Percentiles rank a stretch among this genome's conserved stretches.
Conservation (phyloP, 2,888 invertebrate species). For the Thalpophila matura region DNA sequence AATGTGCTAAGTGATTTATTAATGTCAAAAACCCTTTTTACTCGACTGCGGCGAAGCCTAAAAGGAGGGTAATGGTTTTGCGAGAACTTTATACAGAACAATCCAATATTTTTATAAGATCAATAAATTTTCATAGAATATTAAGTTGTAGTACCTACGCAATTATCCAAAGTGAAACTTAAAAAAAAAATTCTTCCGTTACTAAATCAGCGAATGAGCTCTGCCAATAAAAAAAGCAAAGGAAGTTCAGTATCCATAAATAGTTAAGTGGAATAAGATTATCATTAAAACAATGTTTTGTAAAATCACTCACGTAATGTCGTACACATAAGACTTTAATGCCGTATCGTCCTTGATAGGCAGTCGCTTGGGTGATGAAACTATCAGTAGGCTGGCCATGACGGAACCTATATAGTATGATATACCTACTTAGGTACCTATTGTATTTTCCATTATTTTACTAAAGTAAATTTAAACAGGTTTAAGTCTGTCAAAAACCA, state of each 20-base stretch:
- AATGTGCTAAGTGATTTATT: constrained; percentile 27
- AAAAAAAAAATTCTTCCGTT: neutral
- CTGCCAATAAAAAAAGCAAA: constrained; percentile 16
- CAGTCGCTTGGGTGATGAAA: constrained; percentile 42
- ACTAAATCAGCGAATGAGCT: neutral
- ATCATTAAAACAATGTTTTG: constrained; percentile 49
- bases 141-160: neutral
- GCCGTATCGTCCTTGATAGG: constrained; percentile 50
- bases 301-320: constrained; percentile 59
- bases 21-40: constrained; percentile 6
- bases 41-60: too few species aligned
- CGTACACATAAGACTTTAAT: constrained; percentile 12
- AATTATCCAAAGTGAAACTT: neutral
- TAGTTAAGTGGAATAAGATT: constrained; percentile 48
- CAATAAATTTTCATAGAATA: neutral
- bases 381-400: constrained; percentile 30
- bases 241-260: constrained; percentile 30
- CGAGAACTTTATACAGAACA: constrained; percentile 1
- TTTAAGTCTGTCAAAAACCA: too few species aligned
- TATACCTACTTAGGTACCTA: neutral
- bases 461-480: too few species aligned
- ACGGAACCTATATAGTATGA: neutral
- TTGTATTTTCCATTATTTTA: too few species aligned
- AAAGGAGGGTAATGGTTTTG: too few species aligned
- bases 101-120: constrained; percentile 5